A percentile compares a stretch with the other conserved stretches of the same genome.
phyloP scores from a whole-genome alignment of 2,888 invertebrate genomes.

The Dendrolimus pini region DNA sequence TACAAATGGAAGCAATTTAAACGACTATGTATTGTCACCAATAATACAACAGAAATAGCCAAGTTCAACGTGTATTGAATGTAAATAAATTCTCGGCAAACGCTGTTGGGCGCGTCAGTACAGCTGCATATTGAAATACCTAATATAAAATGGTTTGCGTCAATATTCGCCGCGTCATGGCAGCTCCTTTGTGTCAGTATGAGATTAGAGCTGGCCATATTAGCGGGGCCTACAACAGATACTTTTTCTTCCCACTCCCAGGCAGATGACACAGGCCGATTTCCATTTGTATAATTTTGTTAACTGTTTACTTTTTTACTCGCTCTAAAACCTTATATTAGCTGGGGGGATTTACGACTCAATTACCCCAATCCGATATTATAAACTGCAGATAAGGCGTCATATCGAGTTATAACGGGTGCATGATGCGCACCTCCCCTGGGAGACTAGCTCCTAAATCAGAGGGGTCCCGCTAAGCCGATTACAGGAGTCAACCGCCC shows the following conservation, averaged over 20 bases:
- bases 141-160: conserved; percentile 71
- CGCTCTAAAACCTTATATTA: conserved; percentile 9
- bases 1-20: neutral
- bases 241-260: conserved; percentile 42
- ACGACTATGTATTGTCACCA: neutral
- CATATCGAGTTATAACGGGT: conserved; percentile 66
- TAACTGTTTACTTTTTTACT: conserved; percentile 7
- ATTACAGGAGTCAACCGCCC: conserved; percentile 69
- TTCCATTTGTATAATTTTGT: conserved; percentile 29
- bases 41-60: neutral
- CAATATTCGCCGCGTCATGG: conserved; percentile 66
- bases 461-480: conserved; percentile 62
- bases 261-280: conserved; percentile 28
- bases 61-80: conserved; percentile 1
- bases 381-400: conserved; percentile 70
- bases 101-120: conserved; percentile 34
- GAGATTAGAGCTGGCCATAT: conserved; percentile 67
- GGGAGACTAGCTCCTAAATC: conserved; percentile 39
- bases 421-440: conserved; percentile 49
- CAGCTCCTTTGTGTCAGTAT: conserved; percentile 62
- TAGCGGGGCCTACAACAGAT: conserved; percentile 47
- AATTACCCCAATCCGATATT: conserved; percentile 71
- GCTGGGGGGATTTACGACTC: conserved; percentile 47
- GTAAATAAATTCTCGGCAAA: conserved; percentile 5
- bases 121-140: conserved; percentile 58